Percentiles rank a stretch among this genome's conserved stretches.
phyloP scores from a whole-genome alignment of 1,140 invertebrate species.

The Pogonomyrmex californicus region DNA sequence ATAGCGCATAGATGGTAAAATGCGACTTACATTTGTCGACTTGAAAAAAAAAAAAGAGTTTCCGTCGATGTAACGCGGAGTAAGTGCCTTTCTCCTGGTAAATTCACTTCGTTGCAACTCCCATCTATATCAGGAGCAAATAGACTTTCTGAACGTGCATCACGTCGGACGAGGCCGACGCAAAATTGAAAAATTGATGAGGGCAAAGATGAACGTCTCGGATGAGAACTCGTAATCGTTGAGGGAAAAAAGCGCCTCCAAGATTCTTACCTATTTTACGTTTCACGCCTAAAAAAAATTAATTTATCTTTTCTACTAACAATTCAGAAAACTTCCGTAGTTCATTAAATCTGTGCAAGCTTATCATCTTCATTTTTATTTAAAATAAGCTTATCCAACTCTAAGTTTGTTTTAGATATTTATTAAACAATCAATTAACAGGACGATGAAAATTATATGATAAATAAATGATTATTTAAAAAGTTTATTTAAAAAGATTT shows the following conservation, averaged over 20 bases:
- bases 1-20: slow-evolving; percentile 28
- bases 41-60: slow-evolving; percentile 39
- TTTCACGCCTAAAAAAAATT: slow-evolving; percentile 14
- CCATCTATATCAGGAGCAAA: slow-evolving; percentile 48
- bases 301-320: background rate
- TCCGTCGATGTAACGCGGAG: slow-evolving; percentile 44
- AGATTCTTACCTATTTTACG: slow-evolving; percentile 36
- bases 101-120: slow-evolving; percentile 68
- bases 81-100: slow-evolving; percentile 61
- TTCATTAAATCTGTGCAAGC: background rate
- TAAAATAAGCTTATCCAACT: background rate
- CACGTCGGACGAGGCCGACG: slow-evolving; percentile 23
- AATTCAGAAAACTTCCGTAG: background rate
- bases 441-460: background rate
- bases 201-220: slow-evolving; percentile 44
- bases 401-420: background rate
- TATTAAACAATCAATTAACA: background rate
- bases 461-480: background rate
- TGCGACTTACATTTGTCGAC: slow-evolving; percentile 56
- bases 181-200: slow-evolving; percentile 68
- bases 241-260: background rate
- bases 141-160: slow-evolving; percentile 54
- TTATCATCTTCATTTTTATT: background rate
- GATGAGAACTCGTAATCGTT: slow-evolving; percentile 33
- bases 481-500: no score